Conservation (phyloP, 2,113 vertebrate genomes). For the human (Homo sapiens) region GRCh38 chr4:28550501-28551000, state of each 20-base stretch:
- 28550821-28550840: not conserved
- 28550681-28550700: not conserved
- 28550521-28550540: not conserved
- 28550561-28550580: not conserved
- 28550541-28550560: not conserved
- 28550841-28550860: not conserved
- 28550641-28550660: not conserved
- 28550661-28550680: not conserved
- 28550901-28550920: accelerated
- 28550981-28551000: not conserved
- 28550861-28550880: not conserved
- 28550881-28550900: not conserved
- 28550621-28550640: not conserved
- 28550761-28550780: not conserved
- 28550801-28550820: not conserved
- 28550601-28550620: not conserved
- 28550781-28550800: not conserved
- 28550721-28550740: not conserved
- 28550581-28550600: not conserved
- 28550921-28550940: not conserved
- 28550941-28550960: not conserved
- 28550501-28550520: not conserved
- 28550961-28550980: not conserved
- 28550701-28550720: not conserved
- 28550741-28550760: not conserved